A percentile compares a stretch with the other conserved stretches of the same genome.
These are phyloP conservation scores for Acheta domesticus DNA, from an alignment of 2,888 invertebrate species.

Conservation along the genomic window DNA sequence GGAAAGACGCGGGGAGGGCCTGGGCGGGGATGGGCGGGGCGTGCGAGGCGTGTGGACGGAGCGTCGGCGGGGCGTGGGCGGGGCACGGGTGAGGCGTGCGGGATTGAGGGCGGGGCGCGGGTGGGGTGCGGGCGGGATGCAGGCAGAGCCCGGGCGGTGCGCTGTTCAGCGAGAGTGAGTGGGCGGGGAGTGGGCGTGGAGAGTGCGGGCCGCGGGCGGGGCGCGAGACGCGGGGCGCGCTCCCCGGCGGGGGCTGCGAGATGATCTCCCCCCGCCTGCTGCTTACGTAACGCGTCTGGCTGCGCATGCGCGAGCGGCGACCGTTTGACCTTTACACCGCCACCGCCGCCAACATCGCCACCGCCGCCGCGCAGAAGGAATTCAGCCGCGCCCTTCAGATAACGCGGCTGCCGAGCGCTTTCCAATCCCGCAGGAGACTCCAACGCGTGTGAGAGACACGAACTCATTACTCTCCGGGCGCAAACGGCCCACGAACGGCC, in stretches of 20 bases:
- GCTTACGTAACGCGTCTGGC: neutral
- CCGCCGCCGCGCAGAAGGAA: neutral
- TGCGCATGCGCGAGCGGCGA: conserved; percentile 7
- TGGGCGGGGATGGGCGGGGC: too few species aligned
- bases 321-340: conserved; percentile 7
- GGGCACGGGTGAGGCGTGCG: too few species aligned
- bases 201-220: too few species aligned
- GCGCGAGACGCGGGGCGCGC: too few species aligned
- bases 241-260: neutral
- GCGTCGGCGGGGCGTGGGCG: too few species aligned
- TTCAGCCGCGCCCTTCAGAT: conserved; percentile 18
- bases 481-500: neutral
- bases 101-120: too few species aligned
- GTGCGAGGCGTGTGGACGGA: too few species aligned
- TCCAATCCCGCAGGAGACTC: neutral
- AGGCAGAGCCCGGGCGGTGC: too few species aligned
- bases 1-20: too few species aligned
- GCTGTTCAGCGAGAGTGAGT: too few species aligned
- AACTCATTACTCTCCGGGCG: neutral
- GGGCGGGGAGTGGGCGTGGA: too few species aligned
- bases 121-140: too few species aligned
- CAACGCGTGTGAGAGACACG: neutral
- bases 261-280: neutral
- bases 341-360: neutral
- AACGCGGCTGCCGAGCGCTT: neutral